A percentile compares a stretch with the other conserved stretches of the same genome.
Conservation (phyloP, 2,888 invertebrate species). For the Prenolepis imparis region DNA sequence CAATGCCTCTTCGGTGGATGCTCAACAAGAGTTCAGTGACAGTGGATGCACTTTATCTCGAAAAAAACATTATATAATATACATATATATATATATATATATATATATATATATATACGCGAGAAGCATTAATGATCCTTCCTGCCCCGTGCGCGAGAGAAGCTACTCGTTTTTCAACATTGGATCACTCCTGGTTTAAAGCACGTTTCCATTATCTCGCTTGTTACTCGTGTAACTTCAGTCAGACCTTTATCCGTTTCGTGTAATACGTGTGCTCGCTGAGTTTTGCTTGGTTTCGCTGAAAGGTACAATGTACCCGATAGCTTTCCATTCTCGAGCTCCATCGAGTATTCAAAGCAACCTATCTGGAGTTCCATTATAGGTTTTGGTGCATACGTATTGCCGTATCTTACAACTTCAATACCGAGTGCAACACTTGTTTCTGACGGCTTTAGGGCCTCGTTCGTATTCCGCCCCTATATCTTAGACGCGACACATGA, state of each 20-base stretch:
- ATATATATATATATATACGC: not conserved
- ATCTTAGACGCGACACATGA: slow-evolving; percentile 60
- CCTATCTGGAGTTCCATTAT: slow-evolving; percentile 70
- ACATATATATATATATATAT: no score
- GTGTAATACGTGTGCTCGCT: slow-evolving; percentile 38
- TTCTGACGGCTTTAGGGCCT: slow-evolving; percentile 74
- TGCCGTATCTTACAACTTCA: slow-evolving; percentile 72
- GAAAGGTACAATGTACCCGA: slow-evolving; percentile 36
- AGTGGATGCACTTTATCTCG: slow-evolving; percentile 34
- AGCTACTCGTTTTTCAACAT: slow-evolving; percentile 36
- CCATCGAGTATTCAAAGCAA: slow-evolving; percentile 72
- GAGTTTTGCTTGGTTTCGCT: slow-evolving; percentile 39
- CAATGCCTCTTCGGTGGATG: slow-evolving; percentile 6
- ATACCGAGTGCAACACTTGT: slow-evolving; percentile 73
- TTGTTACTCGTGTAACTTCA: slow-evolving; percentile 43
- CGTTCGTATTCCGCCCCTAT: slow-evolving; percentile 68
- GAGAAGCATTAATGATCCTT: slow-evolving; percentile 32
- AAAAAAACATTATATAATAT: not conserved
- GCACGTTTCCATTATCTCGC: slow-evolving; percentile 47
- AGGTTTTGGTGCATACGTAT: slow-evolving; percentile 70
- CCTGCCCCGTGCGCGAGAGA: slow-evolving; percentile 3
- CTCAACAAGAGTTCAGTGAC: slow-evolving; percentile 18
- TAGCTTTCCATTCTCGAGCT: slow-evolving; percentile 56
- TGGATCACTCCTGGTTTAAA: not conserved
- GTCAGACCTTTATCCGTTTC: slow-evolving; percentile 23